Conservation (phyloP, 2,113 vertebrate species). For the Sinocyclocheilus anophthalmus region DNA sequence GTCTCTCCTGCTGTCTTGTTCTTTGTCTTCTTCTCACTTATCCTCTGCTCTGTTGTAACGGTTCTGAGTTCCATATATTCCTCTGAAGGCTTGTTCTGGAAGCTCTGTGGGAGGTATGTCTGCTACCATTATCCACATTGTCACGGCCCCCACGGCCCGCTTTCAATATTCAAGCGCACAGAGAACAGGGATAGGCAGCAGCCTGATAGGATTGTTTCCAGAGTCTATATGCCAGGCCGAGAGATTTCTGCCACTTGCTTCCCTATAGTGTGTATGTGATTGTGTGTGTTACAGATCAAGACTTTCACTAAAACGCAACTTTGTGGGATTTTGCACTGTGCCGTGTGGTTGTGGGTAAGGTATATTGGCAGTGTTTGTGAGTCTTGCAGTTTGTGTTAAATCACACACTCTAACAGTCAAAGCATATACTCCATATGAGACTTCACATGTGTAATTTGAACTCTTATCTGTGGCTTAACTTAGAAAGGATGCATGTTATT, state of each 20-base stretch:
- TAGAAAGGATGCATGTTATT: background rate
- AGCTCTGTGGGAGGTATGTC: conserved; percentile 7
- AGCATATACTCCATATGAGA: background rate
- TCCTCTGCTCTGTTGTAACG: background rate
- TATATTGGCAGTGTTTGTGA: background rate
- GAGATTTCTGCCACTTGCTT: background rate
- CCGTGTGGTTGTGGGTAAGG: background rate
- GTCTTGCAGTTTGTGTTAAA: background rate
- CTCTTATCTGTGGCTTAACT: background rate
- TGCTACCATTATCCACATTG: conserved; percentile 25
- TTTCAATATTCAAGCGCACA: conserved; percentile 12
- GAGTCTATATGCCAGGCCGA: background rate
- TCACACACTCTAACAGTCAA: background rate
- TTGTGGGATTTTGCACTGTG: background rate
- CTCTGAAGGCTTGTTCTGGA: conserved; percentile 25
- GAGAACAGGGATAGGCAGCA: background rate
- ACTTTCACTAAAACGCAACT: background rate
- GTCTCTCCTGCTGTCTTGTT: conserved; percentile 5
- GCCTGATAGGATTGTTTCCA: conserved; percentile 23
- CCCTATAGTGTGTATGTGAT: conserved; percentile 14
- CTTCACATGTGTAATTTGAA: background rate
- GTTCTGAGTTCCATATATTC: background rate
- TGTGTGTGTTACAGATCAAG: conserved; percentile 13
- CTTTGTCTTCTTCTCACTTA: background rate
- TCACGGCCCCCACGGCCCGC: background rate